phyloP scores from a whole-genome alignment of 1,140 invertebrate species.

The Hyposmocoma kahamanoa region DNA sequence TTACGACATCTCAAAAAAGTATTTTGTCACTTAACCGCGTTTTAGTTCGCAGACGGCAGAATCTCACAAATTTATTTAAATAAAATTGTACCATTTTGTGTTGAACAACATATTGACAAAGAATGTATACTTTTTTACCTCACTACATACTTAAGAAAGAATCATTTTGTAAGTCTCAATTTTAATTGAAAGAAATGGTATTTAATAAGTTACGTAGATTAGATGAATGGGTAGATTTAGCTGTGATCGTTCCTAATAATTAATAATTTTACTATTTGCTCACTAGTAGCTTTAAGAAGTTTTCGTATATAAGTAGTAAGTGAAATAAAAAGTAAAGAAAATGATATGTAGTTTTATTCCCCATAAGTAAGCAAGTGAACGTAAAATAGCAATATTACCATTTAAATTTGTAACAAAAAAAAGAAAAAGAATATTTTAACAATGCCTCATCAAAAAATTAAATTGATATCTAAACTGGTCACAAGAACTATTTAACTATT shows the following conservation, averaged over 20 bases:
- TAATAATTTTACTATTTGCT: constrained; percentile 25
- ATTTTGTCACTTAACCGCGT: too few species aligned
- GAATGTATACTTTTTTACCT: too few species aligned
- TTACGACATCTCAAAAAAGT: too few species aligned
- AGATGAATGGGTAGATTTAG: constrained; percentile 20
- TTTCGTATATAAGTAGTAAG: neutral
- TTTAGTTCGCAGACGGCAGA: too few species aligned
- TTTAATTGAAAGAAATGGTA: too few species aligned
- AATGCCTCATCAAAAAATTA: neutral
- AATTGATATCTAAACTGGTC: neutral
- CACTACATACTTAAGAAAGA: too few species aligned
- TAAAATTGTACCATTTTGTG: too few species aligned
- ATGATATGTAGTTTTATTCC: neutral
- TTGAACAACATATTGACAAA: too few species aligned
- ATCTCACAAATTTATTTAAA: too few species aligned
- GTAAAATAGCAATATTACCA: neutral
- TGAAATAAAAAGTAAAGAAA: neutral
- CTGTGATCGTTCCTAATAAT: constrained; percentile 40
- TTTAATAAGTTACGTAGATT: constrained; percentile 14
- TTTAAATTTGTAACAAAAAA: neutral
- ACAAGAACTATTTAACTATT: neutral
- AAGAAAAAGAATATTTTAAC: neutral
- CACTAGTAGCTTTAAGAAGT: constrained; percentile 29
- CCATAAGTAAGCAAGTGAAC: too few species aligned
- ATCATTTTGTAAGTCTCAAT: too few species aligned